Conservation (phyloP, 2,797 vertebrate species). For the Anguilla megastoma region DNA sequence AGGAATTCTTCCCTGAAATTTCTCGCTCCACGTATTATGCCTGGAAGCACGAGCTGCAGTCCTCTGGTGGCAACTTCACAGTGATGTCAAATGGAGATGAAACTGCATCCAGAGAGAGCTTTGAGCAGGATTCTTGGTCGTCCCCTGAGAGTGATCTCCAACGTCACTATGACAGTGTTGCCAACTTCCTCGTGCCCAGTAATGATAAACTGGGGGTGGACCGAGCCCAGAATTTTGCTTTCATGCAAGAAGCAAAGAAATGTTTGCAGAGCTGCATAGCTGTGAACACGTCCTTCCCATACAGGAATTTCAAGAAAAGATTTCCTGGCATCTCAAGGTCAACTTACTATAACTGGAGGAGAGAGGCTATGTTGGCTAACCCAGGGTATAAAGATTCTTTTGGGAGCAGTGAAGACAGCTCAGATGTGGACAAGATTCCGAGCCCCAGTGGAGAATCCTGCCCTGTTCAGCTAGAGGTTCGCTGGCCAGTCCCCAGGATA, state of each 20-base stretch:
- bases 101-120: conserved; percentile 67
- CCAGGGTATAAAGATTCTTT: conserved; percentile 63
- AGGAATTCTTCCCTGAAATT: conserved; percentile 88
- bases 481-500: conserved; percentile 36
- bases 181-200: conserved; percentile 63
- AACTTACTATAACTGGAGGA: conserved; percentile 96
- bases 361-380: conserved; percentile 81
- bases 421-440: conserved; percentile 66
- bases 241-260: conserved; percentile 90
- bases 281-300: conserved; percentile 85
- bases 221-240: conserved; percentile 65
- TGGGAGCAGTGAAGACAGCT: conserved; percentile 69
- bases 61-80: conserved; percentile 65
- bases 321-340: conserved; percentile 94
- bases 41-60: conserved; percentile 91
- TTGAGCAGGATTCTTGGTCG: conserved; percentile 73
- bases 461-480: conserved; percentile 26
- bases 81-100: conserved; percentile 64
- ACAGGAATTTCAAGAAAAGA: conserved; percentile 86
- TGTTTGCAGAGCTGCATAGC: conserved; percentile 89
- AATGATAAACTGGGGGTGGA: conserved; percentile 61
- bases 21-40: conserved; percentile 93
- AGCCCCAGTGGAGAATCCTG: conserved; percentile 59
- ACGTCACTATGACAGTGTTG: conserved; percentile 59
- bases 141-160: conserved; percentile 66